A percentile compares a stretch with the other conserved stretches of the same genome.
These are phyloP conservation scores for Anodontia alba DNA, from an alignment of 2,888 invertebrate genomes.

Conservation along the genomic window DNA sequence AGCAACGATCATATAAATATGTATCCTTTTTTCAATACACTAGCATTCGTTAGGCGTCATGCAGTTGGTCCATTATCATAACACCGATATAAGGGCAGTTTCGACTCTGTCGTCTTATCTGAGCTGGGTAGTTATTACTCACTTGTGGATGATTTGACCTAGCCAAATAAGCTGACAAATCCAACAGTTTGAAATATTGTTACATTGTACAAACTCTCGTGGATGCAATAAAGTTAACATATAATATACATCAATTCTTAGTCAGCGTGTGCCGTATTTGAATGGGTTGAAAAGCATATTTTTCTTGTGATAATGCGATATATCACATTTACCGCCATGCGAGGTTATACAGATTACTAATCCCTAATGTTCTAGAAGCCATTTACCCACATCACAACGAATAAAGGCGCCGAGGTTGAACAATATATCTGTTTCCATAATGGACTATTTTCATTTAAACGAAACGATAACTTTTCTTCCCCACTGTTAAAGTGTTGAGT, in stretches of 20 bases:
- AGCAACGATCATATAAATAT: no score
- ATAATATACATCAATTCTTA: conserved; percentile 8
- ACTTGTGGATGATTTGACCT: no score
- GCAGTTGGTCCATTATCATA: no score
- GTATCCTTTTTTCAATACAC: no score
- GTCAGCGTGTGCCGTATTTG: background rate
- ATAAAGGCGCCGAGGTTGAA: conserved; percentile 39
- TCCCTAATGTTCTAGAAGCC: conserved; percentile 50
- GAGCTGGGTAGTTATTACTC: no score
- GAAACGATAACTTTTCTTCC: conserved; percentile 19
- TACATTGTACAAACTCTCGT: background rate
- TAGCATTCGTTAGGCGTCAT: no score
- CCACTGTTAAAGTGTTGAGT: conserved; percentile 2
- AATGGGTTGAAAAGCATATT: conserved; percentile 21
- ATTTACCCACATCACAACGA: conserved; percentile 59
- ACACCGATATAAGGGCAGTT: no score
- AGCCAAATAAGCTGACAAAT: background rate
- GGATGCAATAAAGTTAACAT: background rate
- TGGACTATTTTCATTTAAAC: conserved; percentile 48
- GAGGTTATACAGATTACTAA: conserved; percentile 35
- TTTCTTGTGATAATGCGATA: conserved; percentile 47
- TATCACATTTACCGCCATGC: conserved; percentile 48
- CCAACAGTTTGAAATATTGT: background rate
- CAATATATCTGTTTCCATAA: conserved; percentile 45
- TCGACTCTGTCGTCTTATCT: no score